Evolutionary conservation across 2,797 vertebrate species (phyloP).

Genomic region (Catamblyrhynchus diadema): DNA sequence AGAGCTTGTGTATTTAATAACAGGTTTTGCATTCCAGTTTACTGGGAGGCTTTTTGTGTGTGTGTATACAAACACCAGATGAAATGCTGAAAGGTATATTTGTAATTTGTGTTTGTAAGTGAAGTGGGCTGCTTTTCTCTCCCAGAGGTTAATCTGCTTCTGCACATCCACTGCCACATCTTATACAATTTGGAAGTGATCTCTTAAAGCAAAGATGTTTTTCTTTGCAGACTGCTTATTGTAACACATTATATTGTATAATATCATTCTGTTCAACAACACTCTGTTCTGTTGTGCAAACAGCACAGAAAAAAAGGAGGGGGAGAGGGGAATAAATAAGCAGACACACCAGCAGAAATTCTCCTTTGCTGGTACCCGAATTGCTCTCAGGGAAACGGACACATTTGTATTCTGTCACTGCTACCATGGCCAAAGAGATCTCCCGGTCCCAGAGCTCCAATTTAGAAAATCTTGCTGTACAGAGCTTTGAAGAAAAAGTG

Average conservation of each 20-base stretch:
- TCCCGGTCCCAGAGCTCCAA: not conserved
- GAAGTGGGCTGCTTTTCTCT: not conserved
- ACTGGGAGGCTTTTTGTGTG: not conserved
- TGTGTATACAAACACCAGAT: not conserved
- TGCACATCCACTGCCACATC: not conserved
- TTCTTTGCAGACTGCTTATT: not conserved
- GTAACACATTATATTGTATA: not conserved
- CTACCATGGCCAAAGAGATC: not conserved
- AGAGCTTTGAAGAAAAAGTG: not conserved
- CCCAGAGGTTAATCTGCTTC: not conserved
- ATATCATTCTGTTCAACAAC: not conserved
- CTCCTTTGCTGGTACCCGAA: not conserved
- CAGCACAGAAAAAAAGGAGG: not conserved
- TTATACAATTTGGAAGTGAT: not conserved
- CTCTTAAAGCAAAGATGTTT: not conserved
- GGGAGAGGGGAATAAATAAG: not conserved
- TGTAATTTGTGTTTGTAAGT: not conserved
- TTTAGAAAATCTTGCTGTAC: not conserved
- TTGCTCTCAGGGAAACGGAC: not conserved
- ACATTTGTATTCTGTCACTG: slow-evolving; percentile 33
- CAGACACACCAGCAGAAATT: not conserved
- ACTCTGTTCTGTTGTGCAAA: not conserved
- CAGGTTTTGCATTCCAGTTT: not conserved
- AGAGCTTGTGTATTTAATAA: not conserved
- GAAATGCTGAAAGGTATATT: not conserved